These are phyloP conservation scores for Drosophila austrosaltans DNA, from an alignment of 2,888 invertebrate species.

Conservation along the genomic window DNA sequence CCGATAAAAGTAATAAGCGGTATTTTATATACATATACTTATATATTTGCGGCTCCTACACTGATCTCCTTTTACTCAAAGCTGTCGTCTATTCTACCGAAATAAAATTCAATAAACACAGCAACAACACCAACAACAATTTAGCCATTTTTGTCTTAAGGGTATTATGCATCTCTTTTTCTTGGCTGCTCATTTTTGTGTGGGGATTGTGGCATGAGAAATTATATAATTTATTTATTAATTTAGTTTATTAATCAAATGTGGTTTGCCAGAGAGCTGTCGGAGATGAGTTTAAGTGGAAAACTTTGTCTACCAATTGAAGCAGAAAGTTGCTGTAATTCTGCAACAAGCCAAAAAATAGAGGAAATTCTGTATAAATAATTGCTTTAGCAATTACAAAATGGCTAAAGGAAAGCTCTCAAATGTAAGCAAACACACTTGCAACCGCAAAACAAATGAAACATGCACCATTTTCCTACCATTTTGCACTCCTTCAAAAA, in stretches of 20 bases:
- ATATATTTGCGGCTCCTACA: slow-evolving; percentile 37
- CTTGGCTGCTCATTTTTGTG: slow-evolving; percentile 18
- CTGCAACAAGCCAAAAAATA: not conserved
- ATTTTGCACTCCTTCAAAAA: too few relatives aligned
- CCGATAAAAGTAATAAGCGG: slow-evolving; percentile 72
- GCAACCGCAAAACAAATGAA: too few relatives aligned
- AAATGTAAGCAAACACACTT: too few relatives aligned
- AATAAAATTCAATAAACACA: slow-evolving; percentile 55
- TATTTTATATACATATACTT: slow-evolving; percentile 47
- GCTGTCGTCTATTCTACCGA: not conserved
- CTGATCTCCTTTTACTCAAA: slow-evolving; percentile 4
- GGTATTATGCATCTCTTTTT: slow-evolving; percentile 69
- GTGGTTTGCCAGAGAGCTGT: not conserved
- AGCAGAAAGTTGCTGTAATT: not conserved
- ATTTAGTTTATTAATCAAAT: slow-evolving; percentile 66
- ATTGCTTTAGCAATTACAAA: not conserved
- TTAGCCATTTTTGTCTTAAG: slow-evolving; percentile 59
- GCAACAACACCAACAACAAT: slow-evolving; percentile 1
- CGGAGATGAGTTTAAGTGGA: not conserved
- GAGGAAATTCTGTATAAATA: not conserved
- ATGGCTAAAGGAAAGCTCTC: not conserved
- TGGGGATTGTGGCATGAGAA: too few relatives aligned
- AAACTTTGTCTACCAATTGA: not conserved
- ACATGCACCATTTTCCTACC: too few relatives aligned
- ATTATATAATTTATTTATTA: slow-evolving; percentile 70